These are phyloP conservation scores for Monochamus saltuarius DNA, from an alignment of 1,140 invertebrate species.

Conservation along the genomic window DNA sequence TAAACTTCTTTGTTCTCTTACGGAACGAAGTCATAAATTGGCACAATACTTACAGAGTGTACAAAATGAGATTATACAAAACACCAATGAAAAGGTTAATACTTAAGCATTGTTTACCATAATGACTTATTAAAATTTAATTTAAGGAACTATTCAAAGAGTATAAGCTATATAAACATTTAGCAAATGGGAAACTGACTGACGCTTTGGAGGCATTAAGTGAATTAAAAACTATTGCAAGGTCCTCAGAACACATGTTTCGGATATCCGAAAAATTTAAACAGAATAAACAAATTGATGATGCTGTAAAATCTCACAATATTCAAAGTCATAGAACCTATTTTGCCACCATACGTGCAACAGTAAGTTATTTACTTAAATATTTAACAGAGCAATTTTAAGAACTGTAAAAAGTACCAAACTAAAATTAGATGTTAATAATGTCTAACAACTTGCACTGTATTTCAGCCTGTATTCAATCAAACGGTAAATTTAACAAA, in stretches of 20 bases:
- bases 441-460: background rate
- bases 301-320: background rate
- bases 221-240: conserved; percentile 26
- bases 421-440: too few species aligned
- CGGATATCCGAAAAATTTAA: conserved; percentile 18
- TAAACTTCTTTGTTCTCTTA: conserved; percentile 23
- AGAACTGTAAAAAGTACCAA: too few species aligned
- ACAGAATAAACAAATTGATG: conserved; percentile 16
- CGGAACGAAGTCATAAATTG: conserved; percentile 33
- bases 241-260: conserved; percentile 26
- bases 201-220: conserved; percentile 24
- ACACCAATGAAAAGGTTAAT: conserved; percentile 24
- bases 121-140: background rate
- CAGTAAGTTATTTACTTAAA: conserved; percentile 11
- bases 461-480: conserved; percentile 15
- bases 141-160: conserved; percentile 19
- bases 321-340: conserved; percentile 3
- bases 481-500: background rate
- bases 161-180: conserved; percentile 14
- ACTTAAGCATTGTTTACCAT: background rate
- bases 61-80: conserved; percentile 28
- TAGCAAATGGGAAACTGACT: conserved; percentile 13
- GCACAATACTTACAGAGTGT: conserved; percentile 25
- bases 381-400: too few species aligned
- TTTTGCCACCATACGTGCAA: conserved; percentile 3